A percentile compares a stretch with the other conserved stretches of the same genome.
These are phyloP conservation scores for Oriolus oriolus DNA, from an alignment of 2,113 vertebrate genomes.

Conservation along the genomic window DNA sequence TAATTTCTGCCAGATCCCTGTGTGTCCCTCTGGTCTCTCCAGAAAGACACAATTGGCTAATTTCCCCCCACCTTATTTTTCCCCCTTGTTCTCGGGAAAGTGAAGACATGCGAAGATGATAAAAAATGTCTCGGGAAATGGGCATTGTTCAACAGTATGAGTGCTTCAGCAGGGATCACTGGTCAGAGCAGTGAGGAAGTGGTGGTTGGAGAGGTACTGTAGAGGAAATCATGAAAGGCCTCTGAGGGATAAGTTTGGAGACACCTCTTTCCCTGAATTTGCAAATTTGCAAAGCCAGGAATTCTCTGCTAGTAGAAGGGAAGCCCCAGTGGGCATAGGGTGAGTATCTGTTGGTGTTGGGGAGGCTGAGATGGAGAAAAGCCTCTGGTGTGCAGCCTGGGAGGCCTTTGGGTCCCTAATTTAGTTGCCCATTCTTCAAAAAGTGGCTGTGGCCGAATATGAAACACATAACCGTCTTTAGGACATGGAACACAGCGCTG, in stretches of 20 bases:
- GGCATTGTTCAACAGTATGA: background rate
- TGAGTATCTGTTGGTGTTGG: background rate
- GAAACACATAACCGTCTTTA: background rate
- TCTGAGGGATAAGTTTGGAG: background rate
- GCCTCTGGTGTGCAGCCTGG: background rate
- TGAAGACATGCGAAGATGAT: background rate
- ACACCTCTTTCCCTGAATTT: background rate
- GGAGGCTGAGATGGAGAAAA: background rate
- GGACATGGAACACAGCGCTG: fast-evolving
- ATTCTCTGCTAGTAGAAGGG: background rate
- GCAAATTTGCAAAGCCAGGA: background rate
- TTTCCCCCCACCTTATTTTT: background rate
- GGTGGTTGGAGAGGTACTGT: background rate
- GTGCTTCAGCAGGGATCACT: background rate
- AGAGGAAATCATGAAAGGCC: background rate
- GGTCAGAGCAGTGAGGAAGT: background rate
- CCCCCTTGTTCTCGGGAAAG: background rate
- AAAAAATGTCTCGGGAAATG: fast-evolving
- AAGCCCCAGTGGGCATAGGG: fast-evolving
- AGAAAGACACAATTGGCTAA: background rate
- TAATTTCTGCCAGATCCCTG: background rate
- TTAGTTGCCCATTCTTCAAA: background rate
- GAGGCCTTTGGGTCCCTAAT: background rate
- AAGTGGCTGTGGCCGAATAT: background rate
- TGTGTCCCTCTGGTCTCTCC: fast-evolving